phyloP scores from a whole-genome alignment of 2,797 vertebrate genomes.

The Enteromius radiatus region DNA sequence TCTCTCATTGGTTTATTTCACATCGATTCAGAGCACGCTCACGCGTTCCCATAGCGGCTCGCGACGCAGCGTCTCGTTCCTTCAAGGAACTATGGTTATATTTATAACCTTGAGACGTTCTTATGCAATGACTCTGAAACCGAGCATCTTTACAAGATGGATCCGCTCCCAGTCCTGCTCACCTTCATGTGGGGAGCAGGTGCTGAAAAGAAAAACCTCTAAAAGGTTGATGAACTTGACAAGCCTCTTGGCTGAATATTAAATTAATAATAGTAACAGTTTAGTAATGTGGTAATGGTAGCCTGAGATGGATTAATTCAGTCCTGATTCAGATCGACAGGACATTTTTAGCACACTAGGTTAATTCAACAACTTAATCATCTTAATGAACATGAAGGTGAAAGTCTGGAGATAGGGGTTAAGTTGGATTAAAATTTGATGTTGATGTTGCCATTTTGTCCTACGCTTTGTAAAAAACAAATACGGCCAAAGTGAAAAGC shows the following conservation, averaged over 20 bases:
- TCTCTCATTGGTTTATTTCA: too few species aligned
- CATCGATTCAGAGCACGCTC: too few species aligned
- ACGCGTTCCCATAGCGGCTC: too few species aligned
- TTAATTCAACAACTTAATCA: not conserved
- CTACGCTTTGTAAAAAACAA: not conserved
- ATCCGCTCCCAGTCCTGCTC: not conserved
- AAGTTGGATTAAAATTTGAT: too few species aligned
- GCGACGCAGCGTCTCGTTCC: too few species aligned
- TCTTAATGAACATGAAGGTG: not conserved
- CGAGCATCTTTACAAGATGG: constrained; percentile 16
- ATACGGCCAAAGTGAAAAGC: not conserved
- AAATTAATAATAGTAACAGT: not conserved
- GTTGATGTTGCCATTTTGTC: too few species aligned
- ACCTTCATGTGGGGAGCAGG: not conserved
- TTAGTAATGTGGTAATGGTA: not conserved
- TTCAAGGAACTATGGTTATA: too few species aligned
- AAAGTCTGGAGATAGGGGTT: not conserved
- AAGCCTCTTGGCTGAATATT: not conserved
- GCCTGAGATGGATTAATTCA: constrained; percentile 6
- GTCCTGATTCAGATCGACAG: not conserved
- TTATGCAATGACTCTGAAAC: too few species aligned
- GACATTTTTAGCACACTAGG: not conserved
- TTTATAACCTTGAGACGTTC: too few species aligned
- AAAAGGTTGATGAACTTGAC: constrained; percentile 8
- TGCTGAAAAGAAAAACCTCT: constrained; percentile 7